A percentile compares a stretch with the other conserved stretches of the same genome.
phyloP scores from a whole-genome alignment of 1,140 invertebrate species.

The Drosophila parvula region DNA sequence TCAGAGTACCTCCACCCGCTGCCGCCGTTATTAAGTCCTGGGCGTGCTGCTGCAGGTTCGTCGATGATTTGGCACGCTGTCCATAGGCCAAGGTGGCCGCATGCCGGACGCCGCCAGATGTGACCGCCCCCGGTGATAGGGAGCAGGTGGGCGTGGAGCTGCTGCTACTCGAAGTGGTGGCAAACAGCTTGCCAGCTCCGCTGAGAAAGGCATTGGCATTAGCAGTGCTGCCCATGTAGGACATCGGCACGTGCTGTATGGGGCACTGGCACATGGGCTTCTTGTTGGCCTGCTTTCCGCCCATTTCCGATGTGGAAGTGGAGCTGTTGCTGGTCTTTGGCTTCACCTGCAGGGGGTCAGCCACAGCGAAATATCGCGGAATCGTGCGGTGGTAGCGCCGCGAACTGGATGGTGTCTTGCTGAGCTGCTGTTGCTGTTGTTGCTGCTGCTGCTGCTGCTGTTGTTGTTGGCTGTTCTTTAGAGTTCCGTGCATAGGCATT shows the following conservation, averaged over 20 bases:
- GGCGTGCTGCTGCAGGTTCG: constrained; percentile 62
- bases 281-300: constrained; percentile 55
- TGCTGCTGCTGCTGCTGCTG: constrained; percentile 22
- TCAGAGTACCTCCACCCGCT: constrained; percentile 27
- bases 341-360: constrained; percentile 77
- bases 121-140: constrained; percentile 41
- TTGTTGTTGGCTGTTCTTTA: constrained; percentile 51
- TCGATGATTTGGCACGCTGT: constrained; percentile 69
- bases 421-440: constrained; percentile 43
- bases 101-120: constrained; percentile 34
- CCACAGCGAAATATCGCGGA: constrained; percentile 80
- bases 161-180: constrained; percentile 38
- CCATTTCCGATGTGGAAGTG: constrained; percentile 40
- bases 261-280: constrained; percentile 84
- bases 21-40: constrained; percentile 48
- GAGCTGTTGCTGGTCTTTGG: constrained; percentile 47
- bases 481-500: constrained; percentile 52
- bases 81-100: constrained; percentile 55
- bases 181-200: constrained; percentile 66
- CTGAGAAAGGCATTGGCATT: constrained; percentile 73
- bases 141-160: constrained; percentile 52
- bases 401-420: constrained; percentile 75
- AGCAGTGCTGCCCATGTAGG: constrained; percentile 81
- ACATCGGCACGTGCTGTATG: constrained; percentile 84
- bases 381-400: constrained; percentile 83